A percentile compares a stretch with the other conserved stretches of the same genome.
These are phyloP conservation scores for Callionymus lyra DNA, from an alignment of 2,113 vertebrate genomes.

Conservation along the genomic window DNA sequence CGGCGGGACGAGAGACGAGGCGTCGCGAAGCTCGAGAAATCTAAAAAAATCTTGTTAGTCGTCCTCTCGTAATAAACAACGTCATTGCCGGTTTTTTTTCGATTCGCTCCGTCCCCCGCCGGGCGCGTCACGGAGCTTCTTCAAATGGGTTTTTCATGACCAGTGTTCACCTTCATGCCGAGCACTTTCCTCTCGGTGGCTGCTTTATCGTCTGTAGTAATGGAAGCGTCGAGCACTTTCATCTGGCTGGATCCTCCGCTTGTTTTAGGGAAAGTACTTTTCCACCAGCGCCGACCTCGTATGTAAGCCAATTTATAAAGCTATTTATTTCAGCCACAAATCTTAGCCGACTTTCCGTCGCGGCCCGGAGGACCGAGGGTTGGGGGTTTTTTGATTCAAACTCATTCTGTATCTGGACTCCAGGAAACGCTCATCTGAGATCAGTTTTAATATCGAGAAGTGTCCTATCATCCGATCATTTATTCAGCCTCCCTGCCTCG, in stretches of 20 bases:
- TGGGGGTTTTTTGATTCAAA: no score
- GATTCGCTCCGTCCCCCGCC: slow-evolving; percentile 1
- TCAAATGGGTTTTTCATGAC: slow-evolving; percentile 29
- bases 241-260: slow-evolving; percentile 13
- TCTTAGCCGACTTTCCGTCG: no score
- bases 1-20: slow-evolving; percentile 36
- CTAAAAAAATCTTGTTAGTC: not conserved
- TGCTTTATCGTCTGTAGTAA: slow-evolving; percentile 26
- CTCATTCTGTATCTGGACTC: no score
- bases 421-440: no score
- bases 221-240: slow-evolving; percentile 2
- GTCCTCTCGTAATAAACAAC: slow-evolving; percentile 29
- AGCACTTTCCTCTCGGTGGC: slow-evolving; percentile 9
- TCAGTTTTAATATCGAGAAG: no score
- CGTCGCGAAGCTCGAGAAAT: not conserved
- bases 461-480: no score
- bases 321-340: no score
- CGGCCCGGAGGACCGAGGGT: no score
- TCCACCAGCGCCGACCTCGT: not conserved
- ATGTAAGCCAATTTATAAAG: not conserved
- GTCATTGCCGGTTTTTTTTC: slow-evolving; percentile 41
- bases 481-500: no score
- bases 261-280: slow-evolving; percentile 8
- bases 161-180: not conserved
- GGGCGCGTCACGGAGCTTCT: slow-evolving; percentile 2